These are phyloP conservation scores for Chiroxiphia lanceolata DNA, from an alignment of 2,797 vertebrate species.

Conservation along the genomic window DNA sequence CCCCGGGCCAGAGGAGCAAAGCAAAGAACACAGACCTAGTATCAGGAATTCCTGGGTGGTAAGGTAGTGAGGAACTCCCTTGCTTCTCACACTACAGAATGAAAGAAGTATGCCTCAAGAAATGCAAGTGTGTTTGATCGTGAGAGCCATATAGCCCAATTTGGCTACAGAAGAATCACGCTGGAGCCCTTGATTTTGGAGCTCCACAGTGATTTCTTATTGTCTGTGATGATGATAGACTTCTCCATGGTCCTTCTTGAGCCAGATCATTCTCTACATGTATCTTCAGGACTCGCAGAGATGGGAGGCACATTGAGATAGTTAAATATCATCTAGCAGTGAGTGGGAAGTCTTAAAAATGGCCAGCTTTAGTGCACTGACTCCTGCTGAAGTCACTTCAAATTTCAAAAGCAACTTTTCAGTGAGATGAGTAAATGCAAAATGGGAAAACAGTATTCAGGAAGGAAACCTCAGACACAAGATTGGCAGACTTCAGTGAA, in stretches of 20 bases:
- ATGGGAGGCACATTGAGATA: background rate
- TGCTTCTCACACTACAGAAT: background rate
- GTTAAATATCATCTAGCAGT: background rate
- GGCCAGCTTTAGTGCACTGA: background rate
- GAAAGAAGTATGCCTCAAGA: background rate
- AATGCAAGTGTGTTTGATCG: fast-evolving
- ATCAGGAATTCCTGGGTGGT: background rate
- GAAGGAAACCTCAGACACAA: background rate
- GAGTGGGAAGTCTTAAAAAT: background rate
- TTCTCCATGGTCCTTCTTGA: background rate
- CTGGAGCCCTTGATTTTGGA: background rate
- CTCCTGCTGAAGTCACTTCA: background rate
- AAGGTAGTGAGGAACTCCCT: background rate
- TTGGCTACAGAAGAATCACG: background rate
- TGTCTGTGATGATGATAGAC: background rate
- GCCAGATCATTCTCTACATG: background rate
- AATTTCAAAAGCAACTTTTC: background rate
- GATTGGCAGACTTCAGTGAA: background rate
- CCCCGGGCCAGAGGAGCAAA: background rate
- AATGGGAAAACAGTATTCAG: background rate
- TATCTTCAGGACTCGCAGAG: background rate
- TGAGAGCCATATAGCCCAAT: background rate
- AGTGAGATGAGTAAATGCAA: background rate
- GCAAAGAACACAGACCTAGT: background rate
- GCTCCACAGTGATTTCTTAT: background rate